These are phyloP conservation scores for Octomys mimax DNA, from an alignment of 2,797 vertebrate species.

Conservation along the genomic window DNA sequence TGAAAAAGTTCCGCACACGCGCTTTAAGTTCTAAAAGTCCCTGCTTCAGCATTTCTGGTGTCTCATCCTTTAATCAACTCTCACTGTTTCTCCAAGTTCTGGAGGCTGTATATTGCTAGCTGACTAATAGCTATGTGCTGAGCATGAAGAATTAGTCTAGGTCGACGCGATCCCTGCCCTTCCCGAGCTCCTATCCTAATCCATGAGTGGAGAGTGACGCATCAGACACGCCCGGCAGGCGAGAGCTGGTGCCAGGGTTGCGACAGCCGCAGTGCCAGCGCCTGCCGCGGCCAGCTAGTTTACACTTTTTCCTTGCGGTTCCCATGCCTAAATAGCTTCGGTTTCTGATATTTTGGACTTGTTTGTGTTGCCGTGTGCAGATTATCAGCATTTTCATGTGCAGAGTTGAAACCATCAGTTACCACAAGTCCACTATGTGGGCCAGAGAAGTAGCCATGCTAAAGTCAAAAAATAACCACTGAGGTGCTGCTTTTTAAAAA, in stretches of 20 bases:
- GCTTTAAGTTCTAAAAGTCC: neutral
- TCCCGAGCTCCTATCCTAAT: neutral
- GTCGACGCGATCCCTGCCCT: neutral
- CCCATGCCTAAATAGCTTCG: neutral
- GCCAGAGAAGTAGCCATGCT: neutral
- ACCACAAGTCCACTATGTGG: neutral
- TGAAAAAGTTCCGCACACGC: neutral
- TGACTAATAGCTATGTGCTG: neutral
- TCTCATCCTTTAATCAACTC: neutral
- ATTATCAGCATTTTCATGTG: neutral
- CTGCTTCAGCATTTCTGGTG: neutral
- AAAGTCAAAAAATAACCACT: slow-evolving; percentile 8
- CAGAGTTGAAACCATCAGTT: neutral
- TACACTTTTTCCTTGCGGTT: neutral
- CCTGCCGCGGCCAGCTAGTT: neutral
- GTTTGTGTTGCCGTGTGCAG: neutral
- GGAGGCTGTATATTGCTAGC: neutral
- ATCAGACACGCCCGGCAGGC: neutral
- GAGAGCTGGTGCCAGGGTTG: too few species aligned
- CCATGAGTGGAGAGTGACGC: neutral
- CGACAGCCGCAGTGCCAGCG: rapidly evolving
- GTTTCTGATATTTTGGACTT: slow-evolving; percentile 28
- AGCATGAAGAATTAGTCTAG: neutral
- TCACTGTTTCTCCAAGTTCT: neutral
- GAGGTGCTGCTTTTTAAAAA: neutral